A percentile compares a stretch with the other conserved stretches of the same genome.
Evolutionary conservation across 2,113 vertebrate species (phyloP).

Genomic region (Cairina moschata): DNA sequence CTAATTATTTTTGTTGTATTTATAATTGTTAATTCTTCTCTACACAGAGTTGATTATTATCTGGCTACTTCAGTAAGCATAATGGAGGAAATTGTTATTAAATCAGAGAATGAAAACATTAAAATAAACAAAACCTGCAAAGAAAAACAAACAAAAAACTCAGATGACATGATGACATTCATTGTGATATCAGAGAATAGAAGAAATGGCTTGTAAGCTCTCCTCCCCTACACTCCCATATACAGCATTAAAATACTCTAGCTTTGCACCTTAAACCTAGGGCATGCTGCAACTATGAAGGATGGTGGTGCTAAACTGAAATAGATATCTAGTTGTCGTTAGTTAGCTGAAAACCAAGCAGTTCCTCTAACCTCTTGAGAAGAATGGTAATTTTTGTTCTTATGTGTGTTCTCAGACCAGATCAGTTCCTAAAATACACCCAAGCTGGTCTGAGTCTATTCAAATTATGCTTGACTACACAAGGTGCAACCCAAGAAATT

Average conservation of each 20-base stretch:
- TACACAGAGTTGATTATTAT: neutral
- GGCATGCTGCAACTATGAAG: neutral
- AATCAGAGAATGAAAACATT: neutral
- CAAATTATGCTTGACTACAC: neutral
- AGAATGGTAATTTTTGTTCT: neutral
- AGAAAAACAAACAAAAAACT: neutral
- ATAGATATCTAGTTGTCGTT: neutral
- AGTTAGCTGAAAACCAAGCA: neutral
- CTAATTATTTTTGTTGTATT: neutral
- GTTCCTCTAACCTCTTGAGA: neutral
- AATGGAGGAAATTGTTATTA: constrained; percentile 29
- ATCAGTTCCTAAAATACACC: neutral
- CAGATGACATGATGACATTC: neutral
- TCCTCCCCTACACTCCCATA: neutral
- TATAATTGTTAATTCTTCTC: neutral
- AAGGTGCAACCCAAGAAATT: neutral
- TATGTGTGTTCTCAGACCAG: neutral
- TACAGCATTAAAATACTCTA: neutral
- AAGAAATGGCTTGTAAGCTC: neutral
- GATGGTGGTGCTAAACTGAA: neutral
- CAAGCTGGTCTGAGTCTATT: neutral
- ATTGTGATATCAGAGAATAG: neutral
- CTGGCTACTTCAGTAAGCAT: neutral
- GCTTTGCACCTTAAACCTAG: neutral
- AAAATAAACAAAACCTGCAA: neutral